phyloP scores from a whole-genome alignment of 1,140 invertebrate species.

The Bombus terrestris region DNA sequence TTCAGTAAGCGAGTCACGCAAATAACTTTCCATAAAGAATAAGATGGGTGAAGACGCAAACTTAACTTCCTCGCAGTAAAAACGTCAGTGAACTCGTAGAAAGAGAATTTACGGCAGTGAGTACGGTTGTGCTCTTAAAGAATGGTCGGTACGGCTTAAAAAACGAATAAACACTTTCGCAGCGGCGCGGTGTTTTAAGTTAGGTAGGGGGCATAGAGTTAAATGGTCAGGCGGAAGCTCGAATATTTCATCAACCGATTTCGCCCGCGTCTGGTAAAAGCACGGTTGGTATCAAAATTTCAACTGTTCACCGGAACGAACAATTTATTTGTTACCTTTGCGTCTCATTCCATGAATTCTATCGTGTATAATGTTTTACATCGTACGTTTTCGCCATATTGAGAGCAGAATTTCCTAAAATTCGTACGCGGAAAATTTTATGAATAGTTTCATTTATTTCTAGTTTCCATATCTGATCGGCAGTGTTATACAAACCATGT shows the following conservation, averaged over 20 bases:
- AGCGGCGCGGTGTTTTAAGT: not conserved
- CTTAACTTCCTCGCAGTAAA: conserved; percentile 27
- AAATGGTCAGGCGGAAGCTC: not conserved
- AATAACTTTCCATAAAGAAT: conserved; percentile 15
- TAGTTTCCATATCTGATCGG: too few relatives aligned
- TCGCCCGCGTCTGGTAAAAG: not conserved
- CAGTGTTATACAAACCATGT: too few relatives aligned
- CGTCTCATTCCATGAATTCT: not conserved
- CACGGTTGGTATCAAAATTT: not conserved
- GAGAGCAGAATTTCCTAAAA: not conserved
- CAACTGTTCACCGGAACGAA: not conserved
- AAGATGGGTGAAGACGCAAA: conserved; percentile 20
- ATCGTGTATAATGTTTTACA: not conserved
- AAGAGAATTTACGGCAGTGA: conserved; percentile 22
- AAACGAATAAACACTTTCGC: conserved; percentile 38
- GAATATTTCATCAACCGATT: conserved; percentile 21
- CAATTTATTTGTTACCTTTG: not conserved
- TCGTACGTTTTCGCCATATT: not conserved
- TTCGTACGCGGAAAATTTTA: not conserved
- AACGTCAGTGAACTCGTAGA: conserved; percentile 38
- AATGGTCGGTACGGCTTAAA: conserved; percentile 26
- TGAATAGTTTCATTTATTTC: not conserved
- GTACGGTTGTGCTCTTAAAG: conserved; percentile 13
- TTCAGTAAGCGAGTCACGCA: conserved; percentile 18
- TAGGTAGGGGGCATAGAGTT: not conserved